Base-by-base conservation (phyloP, 2,113 vertebrate genomes). In the Clarias magur region DNA sequence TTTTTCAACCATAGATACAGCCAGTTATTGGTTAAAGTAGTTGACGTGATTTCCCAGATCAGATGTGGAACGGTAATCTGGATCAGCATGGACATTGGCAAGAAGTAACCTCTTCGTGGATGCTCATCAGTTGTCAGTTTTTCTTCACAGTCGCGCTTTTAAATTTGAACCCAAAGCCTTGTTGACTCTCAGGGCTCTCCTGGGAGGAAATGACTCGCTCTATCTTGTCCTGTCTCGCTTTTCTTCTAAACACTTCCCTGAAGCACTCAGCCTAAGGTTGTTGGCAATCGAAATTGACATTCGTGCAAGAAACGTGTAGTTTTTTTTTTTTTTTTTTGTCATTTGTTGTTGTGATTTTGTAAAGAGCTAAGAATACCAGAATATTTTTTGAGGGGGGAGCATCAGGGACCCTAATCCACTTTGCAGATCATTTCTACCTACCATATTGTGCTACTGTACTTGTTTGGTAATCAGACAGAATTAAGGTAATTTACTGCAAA, bases 51-150 rank as follows among this genome's bases (percentile, higher is more conserved):
- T 48, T 82, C 38, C 9, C 67, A 54, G 67, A 82, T 82, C 85
- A 87, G 67, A 73, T 82, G 30, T 54, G 54, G 56, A 67, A 12
- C 10, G 2, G n/a, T 34, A 34, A 72, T 56, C 23, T 30, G 67
- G 25, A 73, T 25, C 54, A 12, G 13, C 27, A 9, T 19, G 53
- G 25, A 27, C 38, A 25, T 9, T 48, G 57, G 38, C 68, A 63
- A 34, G 72, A 23, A 63, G 16, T 16, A 62, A 25, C 11, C 65
- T 82, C 67, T 48, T 34, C 21, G 11, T 62, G 79, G 67, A 73
- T 12, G 16, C 57, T 87, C 15, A 38, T 89, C 72, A 83, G 30
- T 83, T 83, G 72, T 60, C 72, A 79, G n/a, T 38, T 80, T 85
- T 86, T 60, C n/a, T 80, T 83, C 38, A 59, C 13, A 7, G 57